These are phyloP conservation scores for Tachuris rubrigastra DNA, from an alignment of 2,113 vertebrate species.

Conservation along the genomic window DNA sequence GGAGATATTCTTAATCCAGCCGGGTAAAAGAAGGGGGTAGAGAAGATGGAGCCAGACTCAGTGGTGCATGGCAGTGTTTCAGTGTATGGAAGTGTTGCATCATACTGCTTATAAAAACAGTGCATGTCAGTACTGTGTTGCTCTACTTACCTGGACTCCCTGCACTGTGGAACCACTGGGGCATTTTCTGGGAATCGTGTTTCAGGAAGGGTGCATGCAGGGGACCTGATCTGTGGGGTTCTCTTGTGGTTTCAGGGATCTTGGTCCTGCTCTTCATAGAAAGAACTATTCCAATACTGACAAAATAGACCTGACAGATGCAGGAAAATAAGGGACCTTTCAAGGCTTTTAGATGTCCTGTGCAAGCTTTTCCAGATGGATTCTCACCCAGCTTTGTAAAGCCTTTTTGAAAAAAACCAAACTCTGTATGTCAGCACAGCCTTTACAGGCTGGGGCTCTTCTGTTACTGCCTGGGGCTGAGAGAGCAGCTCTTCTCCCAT, in stretches of 20 bases:
- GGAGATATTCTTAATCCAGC: not conserved
- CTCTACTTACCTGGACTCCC: not conserved
- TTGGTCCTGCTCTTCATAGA: not conserved
- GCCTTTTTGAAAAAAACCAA: not conserved
- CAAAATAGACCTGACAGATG: not conserved
- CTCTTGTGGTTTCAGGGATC: not conserved
- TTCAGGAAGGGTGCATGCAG: not conserved
- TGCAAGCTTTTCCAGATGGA: not conserved
- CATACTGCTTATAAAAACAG: not conserved
- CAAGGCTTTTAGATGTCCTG: not conserved
- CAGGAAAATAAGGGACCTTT: not conserved
- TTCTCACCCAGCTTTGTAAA: accelerated
- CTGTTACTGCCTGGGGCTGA: no score
- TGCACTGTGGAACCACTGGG: accelerated
- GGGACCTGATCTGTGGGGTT: not conserved
- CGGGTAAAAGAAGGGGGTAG: accelerated
- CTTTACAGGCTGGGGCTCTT: not conserved
- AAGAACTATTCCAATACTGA: not conserved
- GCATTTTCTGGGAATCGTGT: not conserved
- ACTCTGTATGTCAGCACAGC: not conserved
- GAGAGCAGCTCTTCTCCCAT: not conserved
- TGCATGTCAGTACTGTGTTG: not conserved
- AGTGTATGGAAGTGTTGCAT: not conserved
- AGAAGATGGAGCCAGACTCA: not conserved
- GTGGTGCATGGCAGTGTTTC: not conserved